Evolutionary conservation across 2,888 invertebrate genomes (phyloP), one percentile per base, ranked within the genome.

Genomic region (Bembecia ichneumoniformis): DNA sequence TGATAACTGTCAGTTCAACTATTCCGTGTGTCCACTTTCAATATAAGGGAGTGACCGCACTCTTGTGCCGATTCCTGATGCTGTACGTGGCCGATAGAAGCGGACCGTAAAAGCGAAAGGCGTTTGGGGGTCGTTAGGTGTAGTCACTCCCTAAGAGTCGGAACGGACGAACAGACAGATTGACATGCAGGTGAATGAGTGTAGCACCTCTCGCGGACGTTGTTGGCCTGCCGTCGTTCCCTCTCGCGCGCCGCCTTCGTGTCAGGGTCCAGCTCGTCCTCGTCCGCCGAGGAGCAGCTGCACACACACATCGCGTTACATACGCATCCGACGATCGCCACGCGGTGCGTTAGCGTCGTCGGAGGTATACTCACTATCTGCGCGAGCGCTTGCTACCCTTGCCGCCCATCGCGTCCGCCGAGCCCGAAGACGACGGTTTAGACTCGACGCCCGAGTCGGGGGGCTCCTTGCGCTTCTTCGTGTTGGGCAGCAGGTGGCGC

Each of bases 201-300:
- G 40, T 43, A 34, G 88, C 89, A 96, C 96, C 96, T 94, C 91
- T 97, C 97, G 70, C 98, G 90, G 63, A 97, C 97, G 90, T 98
- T 98, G 91, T 98, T 98, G 74, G 98, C 97, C 87, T 97, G 96
- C 62, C 98, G 91, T 68, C 98, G 91, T 89, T 98, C 96, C 88
- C 94, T 93, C 90, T 98, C 97, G 79, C 96, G 91, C 87, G 96
- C 94, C 69, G 95, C 95, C 91, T 97, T 97, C 72, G 93, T 92
- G 88, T 93, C 93, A 48, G 96, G 96, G 77, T 94, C 93, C 35
- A 77, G 68, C 76, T 93, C 94, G 77, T 95, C 94, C 72, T 95
- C 94, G 53, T 94, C 94, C 69, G 94, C 94, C 77, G 94, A 94
- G 77, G 94, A 94, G 81, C 93, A 93, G 87, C 93, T 90, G 35